A percentile compares a stretch with the other conserved stretches of the same genome.
Conservation (phyloP, 2,113 vertebrate genomes). For the Xenopus laevis region DNA sequence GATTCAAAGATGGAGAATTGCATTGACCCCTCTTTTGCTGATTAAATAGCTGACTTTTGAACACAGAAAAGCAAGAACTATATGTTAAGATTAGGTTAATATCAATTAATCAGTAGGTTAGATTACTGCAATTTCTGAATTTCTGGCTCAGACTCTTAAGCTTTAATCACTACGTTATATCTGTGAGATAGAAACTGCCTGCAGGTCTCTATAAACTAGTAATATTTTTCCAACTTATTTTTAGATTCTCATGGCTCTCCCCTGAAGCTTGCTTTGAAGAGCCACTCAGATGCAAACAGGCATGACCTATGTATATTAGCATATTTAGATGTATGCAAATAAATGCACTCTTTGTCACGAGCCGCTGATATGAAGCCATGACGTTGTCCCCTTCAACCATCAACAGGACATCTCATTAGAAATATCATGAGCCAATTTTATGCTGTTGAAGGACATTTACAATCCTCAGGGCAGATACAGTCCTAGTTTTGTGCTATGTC, state of each 20-base stretch:
- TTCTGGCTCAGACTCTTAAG: background rate
- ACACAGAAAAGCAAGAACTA: background rate
- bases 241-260: background rate
- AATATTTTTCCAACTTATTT: constrained; percentile 2
- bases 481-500: constrained; percentile 38
- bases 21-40: constrained; percentile 41
- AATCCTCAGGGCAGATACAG: constrained; percentile 32
- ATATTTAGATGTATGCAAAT: constrained; percentile 39
- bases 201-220: constrained; percentile 11
- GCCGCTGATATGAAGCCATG: constrained; percentile 28
- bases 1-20: constrained; percentile 34
- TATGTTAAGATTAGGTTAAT: constrained; percentile 4
- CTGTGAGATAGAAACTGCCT: background rate
- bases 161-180: constrained; percentile 1
- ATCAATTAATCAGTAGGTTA: background rate
- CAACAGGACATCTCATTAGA: constrained; percentile 37
- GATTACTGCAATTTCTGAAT: constrained; percentile 24
- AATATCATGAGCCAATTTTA: constrained; percentile 34
- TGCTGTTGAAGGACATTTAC: constrained; percentile 41
- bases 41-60: background rate
- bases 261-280: constrained; percentile 7
- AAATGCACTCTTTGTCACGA: constrained; percentile 9
- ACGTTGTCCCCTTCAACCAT: constrained; percentile 37
- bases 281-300: background rate
- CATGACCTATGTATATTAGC: constrained; percentile 13